Percentiles rank a stretch among this genome's conserved stretches.
phyloP scores from a whole-genome alignment of 2,113 vertebrate species.

The Brienomyrus brachyistius region DNA sequence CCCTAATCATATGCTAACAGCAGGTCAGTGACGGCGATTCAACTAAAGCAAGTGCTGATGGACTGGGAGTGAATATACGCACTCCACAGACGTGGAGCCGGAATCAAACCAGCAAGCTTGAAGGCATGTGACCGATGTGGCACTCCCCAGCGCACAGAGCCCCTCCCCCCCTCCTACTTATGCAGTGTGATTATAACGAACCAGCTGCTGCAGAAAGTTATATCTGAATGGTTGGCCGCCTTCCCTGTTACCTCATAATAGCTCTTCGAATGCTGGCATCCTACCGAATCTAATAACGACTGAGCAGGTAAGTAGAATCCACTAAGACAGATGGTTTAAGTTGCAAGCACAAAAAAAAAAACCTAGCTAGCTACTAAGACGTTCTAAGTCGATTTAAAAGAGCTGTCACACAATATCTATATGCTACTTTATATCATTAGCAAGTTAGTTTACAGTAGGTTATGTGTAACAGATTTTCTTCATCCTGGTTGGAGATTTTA shows the following conservation, averaged over 20 bases:
- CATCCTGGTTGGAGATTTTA: neutral
- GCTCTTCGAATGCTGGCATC: neutral
- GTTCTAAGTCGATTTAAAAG: neutral
- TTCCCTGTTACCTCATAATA: neutral
- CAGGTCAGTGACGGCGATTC: neutral
- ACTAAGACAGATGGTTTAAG: neutral
- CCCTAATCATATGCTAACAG: neutral
- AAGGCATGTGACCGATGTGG: neutral
- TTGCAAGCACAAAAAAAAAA: neutral
- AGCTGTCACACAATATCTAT: neutral
- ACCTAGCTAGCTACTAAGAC: neutral
- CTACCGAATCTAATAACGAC: neutral
- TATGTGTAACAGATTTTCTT: neutral
- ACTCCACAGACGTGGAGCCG: neutral
- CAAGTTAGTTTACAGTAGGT: neutral
- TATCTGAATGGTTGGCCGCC: neutral
- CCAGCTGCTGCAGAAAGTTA: neutral
- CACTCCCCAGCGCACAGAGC: neutral
- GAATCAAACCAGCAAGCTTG: neutral
- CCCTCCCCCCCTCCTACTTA: neutral
- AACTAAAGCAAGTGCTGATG: neutral
- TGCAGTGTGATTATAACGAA: neutral
- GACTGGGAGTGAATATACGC: neutral
- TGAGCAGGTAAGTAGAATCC: neutral
- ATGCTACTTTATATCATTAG: neutral